Conservation (phyloP, 2,888 invertebrate genomes). For the Scaptomyza parva region DNA sequence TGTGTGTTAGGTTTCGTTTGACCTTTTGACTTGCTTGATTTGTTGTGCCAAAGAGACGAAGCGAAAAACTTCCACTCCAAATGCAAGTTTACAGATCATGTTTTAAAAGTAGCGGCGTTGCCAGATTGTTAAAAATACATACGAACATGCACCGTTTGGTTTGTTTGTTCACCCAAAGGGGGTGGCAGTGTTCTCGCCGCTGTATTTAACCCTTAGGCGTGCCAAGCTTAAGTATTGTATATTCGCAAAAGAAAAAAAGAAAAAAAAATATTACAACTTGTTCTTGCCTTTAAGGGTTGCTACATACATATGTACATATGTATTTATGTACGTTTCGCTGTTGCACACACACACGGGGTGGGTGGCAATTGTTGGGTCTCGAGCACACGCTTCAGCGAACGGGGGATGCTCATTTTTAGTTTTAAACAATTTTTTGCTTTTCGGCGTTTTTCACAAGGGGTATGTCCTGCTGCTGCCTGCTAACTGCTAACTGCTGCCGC, state of each 20-base stretch:
- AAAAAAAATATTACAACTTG: conserved; percentile 71
- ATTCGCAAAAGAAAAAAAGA: conserved; percentile 66
- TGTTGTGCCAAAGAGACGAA: conserved; percentile 7
- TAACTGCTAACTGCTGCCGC: conserved; percentile 14
- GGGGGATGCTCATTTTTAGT: conserved; percentile 69
- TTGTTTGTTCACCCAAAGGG: conserved; percentile 49
- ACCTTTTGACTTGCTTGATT: conserved; percentile 71
- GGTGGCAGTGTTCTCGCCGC: conserved; percentile 59
- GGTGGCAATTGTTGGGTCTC: conserved; percentile 20
- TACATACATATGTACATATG: conserved; percentile 9
- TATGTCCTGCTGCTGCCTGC: conserved; percentile 33
- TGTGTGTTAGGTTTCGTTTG: conserved; percentile 52
- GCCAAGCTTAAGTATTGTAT: conserved; percentile 26
- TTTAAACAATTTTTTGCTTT: conserved; percentile 35
- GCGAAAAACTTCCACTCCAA: conserved; percentile 40
- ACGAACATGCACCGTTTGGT: conserved; percentile 24
- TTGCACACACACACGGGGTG: conserved; percentile 14
- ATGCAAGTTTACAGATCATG: conserved; percentile 57
- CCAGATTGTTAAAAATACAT: conserved; percentile 39
- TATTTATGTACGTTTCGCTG: conserved; percentile 7
- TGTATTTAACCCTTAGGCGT: conserved; percentile 70
- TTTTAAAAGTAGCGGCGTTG: conserved; percentile 54
- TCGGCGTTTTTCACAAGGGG: conserved; percentile 33
- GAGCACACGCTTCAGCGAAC: conserved; percentile 14
- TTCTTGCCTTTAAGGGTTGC: conserved; percentile 65